Percentiles rank a stretch among this genome's conserved stretches.
Evolutionary conservation across 1,140 invertebrate genomes (phyloP).

Genomic region (Drosophila paulistorum): DNA sequence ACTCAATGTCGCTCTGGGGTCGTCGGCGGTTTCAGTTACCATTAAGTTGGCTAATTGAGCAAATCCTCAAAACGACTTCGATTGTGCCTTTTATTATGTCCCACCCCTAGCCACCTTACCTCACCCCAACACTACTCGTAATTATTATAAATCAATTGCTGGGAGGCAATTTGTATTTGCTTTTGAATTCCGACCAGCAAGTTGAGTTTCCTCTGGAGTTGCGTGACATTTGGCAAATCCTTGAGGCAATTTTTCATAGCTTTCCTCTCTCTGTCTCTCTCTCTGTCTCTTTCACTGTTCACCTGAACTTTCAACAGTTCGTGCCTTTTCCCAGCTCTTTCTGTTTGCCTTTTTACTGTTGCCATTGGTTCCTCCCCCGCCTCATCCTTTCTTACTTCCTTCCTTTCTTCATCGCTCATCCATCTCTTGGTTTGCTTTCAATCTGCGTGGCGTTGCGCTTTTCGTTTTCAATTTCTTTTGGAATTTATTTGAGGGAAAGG

Average conservation of each 20-base stretch:
- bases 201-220: conserved; percentile 37
- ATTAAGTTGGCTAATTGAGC: conserved; percentile 67
- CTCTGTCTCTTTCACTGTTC: not conserved
- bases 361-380: not conserved
- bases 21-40: conserved; percentile 41
- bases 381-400: not conserved
- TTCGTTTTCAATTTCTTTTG: conserved; percentile 71
- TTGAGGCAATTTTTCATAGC: conserved; percentile 38
- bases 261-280: not conserved
- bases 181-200: conserved; percentile 38
- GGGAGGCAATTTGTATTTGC: conserved; percentile 40
- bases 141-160: conserved; percentile 79
- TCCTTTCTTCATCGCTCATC: not conserved
- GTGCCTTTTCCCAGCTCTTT: conserved; percentile 63
- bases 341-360: conserved; percentile 41
- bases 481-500: conserved; percentile 62
- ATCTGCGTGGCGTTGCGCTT: conserved; percentile 54
- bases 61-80: conserved; percentile 52
- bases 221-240: conserved; percentile 75
- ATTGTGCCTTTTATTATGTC: conserved; percentile 28
- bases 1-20: not conserved
- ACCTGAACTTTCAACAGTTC: conserved; percentile 29
- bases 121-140: conserved; percentile 35
- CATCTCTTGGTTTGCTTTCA: conserved; percentile 59
- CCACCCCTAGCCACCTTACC: no score